These are phyloP conservation scores for Melanostigma gelatinosum DNA, from an alignment of 2,113 vertebrate genomes.

Conservation along the genomic window DNA sequence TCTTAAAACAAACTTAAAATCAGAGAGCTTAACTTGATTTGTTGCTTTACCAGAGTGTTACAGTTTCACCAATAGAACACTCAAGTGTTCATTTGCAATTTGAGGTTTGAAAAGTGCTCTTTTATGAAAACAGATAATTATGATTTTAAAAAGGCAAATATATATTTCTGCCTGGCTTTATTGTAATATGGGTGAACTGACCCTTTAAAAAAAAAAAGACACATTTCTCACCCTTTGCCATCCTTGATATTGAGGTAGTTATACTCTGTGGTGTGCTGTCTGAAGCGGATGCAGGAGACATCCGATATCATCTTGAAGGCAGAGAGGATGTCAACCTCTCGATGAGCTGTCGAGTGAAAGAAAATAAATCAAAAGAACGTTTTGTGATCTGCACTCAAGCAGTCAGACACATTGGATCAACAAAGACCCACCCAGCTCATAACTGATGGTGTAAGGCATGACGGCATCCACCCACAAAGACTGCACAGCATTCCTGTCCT, in stretches of 20 bases:
- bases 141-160: background rate
- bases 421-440: constrained; percentile 33
- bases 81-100: background rate
- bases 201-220: no score
- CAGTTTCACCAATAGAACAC: background rate
- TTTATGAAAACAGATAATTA: no score
- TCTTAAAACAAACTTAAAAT: background rate
- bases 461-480: background rate
- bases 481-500: constrained; percentile 56
- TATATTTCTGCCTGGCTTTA: no score
- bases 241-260: no score
- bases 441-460: constrained; percentile 23
- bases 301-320: no score
- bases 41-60: background rate
- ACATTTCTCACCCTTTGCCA: no score
- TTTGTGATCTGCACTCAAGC: background rate
- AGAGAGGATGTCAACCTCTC: background rate
- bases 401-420: no score
- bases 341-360: background rate
- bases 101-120: background rate
- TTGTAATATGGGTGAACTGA: no score
- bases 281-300: no score
- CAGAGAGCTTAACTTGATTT: background rate
- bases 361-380: rapidly evolving
- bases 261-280: no score